Evolutionary conservation across 2,888 invertebrate genomes (phyloP).

Genomic region (Acleris sparsana): DNA sequence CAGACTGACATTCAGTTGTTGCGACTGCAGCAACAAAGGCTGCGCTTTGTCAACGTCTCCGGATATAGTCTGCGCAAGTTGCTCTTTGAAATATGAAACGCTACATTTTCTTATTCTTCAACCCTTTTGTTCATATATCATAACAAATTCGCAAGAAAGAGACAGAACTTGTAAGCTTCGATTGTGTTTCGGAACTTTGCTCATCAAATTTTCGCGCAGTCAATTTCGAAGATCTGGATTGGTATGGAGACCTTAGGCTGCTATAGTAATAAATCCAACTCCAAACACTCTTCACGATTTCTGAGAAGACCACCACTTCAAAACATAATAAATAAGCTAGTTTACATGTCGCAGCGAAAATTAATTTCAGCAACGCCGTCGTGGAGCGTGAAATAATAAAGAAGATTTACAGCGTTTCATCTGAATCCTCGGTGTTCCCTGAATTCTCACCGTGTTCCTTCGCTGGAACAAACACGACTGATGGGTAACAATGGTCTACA

Average conservation of each 20-base stretch:
- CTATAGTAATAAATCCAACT: too few relatives aligned
- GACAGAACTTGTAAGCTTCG: background rate
- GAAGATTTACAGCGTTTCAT: constrained; percentile 24
- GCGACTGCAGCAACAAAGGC: background rate
- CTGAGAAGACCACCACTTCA: too few relatives aligned
- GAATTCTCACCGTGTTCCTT: too few relatives aligned
- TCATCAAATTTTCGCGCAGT: too few relatives aligned
- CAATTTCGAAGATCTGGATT: too few relatives aligned
- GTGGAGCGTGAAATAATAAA: constrained; percentile 28
- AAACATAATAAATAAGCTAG: constrained; percentile 3
- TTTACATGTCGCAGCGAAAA: constrained; percentile 2
- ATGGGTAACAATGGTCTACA: constrained; percentile 11
- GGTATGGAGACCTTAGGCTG: too few relatives aligned
- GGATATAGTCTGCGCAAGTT: background rate
- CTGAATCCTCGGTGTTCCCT: background rate
- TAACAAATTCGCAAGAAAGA: background rate
- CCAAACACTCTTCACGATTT: too few relatives aligned
- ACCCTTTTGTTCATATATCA: background rate
- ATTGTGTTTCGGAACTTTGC: too few relatives aligned
- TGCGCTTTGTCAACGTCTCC: constrained; percentile 1
- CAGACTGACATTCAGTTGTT: background rate
- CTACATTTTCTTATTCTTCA: background rate
- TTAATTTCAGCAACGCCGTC: constrained; percentile 16
- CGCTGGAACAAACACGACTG: constrained; percentile 23
- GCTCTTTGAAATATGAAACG: background rate